Conservation (phyloP, 2,113 vertebrate species). For the Aegithalos caudatus region DNA sequence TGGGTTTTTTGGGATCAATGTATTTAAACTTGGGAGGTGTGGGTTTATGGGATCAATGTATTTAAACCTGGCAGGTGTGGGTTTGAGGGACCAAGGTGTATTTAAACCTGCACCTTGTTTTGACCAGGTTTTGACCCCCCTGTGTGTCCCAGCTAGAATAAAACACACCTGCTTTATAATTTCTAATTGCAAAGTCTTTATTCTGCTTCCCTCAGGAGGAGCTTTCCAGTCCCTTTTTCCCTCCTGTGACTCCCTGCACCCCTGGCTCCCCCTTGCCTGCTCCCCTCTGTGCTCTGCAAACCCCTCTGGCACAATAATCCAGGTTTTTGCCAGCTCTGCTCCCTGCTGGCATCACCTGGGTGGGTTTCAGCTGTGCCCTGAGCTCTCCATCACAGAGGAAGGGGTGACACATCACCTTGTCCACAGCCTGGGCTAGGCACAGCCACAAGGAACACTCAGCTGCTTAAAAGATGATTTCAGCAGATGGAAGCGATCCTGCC, state of each 20-base stretch:
- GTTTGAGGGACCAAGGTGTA: no score
- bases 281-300: neutral
- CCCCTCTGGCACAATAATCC: fast-evolving
- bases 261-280: fast-evolving
- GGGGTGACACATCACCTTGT: neutral
- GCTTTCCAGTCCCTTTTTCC: neutral
- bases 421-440: neutral
- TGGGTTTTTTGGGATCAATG: no score
- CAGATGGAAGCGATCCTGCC: neutral
- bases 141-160: no score
- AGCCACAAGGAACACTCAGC: neutral
- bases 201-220: neutral
- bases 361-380: neutral
- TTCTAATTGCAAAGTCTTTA: no score
- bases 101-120: no score
- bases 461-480: neutral
- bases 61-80: no score
- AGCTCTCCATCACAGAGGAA: neutral
- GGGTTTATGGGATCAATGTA: no score
- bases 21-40: no score
- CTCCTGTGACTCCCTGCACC: neutral
- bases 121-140: no score
- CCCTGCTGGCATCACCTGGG: neutral
- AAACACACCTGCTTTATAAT: no score
- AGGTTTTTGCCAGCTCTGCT: neutral